phyloP scores from a whole-genome alignment of 1,140 invertebrate species.

The Mylabris phalerata region DNA sequence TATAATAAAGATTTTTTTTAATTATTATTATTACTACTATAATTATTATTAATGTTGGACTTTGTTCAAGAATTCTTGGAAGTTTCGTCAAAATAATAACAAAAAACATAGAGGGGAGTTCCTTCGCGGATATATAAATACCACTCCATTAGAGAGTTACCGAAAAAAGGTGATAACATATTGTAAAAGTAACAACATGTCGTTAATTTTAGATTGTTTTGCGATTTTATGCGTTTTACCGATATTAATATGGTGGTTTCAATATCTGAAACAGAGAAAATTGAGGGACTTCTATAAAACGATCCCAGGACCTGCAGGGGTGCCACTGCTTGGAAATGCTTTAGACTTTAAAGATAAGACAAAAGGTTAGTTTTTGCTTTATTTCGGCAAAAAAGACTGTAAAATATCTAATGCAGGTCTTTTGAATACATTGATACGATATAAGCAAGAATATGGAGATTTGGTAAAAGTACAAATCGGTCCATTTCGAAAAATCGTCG shows the following conservation, averaged over 20 bases:
- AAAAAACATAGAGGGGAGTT: neutral
- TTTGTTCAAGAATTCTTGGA: too few relatives aligned
- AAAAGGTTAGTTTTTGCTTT: slow-evolving; percentile 3
- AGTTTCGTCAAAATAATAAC: too few relatives aligned
- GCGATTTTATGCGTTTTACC: neutral
- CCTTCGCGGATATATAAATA: slow-evolving; percentile 3
- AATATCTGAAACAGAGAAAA: slow-evolving; percentile 2
- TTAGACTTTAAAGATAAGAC: slow-evolving; percentile 17
- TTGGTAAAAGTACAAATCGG: slow-evolving; percentile 6
- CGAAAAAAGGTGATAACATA: neutral
- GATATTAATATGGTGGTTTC: slow-evolving; percentile 1
- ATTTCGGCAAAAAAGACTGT: neutral
- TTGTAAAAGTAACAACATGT: neutral
- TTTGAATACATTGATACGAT: slow-evolving; percentile 11
- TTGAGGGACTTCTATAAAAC: slow-evolving; percentile 17
- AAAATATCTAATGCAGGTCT: slow-evolving; percentile 16
- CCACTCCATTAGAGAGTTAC: neutral
- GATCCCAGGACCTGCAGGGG: slow-evolving; percentile 30
- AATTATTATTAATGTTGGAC: too few relatives aligned
- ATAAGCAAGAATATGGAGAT: slow-evolving; percentile 18
- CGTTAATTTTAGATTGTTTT: slow-evolving; percentile 1
- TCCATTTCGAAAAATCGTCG: slow-evolving; percentile 5
- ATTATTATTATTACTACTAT: too few relatives aligned
- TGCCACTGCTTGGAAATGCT: slow-evolving; percentile 34
- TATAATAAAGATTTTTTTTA: too few relatives aligned